Percentiles rank a stretch among this genome's conserved stretches.
Conservation (phyloP, 2,888 invertebrate genomes). For the Eristalis intricaria region DNA sequence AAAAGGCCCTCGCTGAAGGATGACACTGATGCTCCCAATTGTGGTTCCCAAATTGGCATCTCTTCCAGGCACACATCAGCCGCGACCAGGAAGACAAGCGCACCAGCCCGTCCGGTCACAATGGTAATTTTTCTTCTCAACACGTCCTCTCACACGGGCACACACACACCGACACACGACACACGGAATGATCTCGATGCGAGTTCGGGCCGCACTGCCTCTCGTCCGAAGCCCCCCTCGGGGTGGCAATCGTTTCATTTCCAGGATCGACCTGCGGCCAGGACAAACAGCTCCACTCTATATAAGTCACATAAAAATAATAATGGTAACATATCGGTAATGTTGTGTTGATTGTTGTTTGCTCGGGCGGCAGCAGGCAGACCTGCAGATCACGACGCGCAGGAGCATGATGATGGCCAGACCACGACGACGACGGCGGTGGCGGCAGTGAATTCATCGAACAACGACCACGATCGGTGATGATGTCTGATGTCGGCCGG, state of each 20-base stretch:
- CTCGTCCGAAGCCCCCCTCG: neutral
- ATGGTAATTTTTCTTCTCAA: constrained; percentile 68
- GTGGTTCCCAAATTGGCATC: constrained; percentile 20
- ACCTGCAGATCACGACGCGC: constrained; percentile 31
- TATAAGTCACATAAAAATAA: constrained; percentile 69
- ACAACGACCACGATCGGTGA: neutral
- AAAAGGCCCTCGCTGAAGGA: constrained; percentile 25
- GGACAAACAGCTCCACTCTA: constrained; percentile 51
- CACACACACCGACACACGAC: neutral
- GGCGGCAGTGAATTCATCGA: neutral
- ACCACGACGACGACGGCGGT: constrained; percentile 15
- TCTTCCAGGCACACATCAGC: neutral
- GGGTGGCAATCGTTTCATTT: constrained; percentile 52
- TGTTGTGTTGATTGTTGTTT: constrained; percentile 69
- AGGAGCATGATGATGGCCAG: constrained; percentile 30
- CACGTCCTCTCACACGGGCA: constrained; percentile 48
- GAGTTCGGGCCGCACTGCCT: constrained; percentile 9
- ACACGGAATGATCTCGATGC: constrained; percentile 35
- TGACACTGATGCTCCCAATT: constrained; percentile 36
- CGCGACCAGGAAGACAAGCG: constrained; percentile 49
- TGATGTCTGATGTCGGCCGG: neutral
- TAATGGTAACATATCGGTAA: constrained; percentile 67
- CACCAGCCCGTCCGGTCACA: constrained; percentile 21
- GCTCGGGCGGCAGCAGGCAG: neutral
- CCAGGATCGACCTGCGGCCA: constrained; percentile 38